phyloP scores from a whole-genome alignment of 2,888 invertebrate genomes.

The Ichneumoninae sp. region DNA sequence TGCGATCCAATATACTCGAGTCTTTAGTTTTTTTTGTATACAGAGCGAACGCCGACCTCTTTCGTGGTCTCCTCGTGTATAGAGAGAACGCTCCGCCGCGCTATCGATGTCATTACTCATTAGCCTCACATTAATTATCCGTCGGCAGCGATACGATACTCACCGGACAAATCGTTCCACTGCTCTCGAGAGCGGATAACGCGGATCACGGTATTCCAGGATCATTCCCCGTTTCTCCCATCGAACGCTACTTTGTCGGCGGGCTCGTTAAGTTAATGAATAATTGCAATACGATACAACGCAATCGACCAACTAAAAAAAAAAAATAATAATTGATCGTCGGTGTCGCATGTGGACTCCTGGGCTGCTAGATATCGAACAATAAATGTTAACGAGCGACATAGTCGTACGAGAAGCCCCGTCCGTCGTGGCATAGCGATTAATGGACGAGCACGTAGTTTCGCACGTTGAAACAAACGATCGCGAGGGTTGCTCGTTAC shows the following conservation, averaged over 20 bases:
- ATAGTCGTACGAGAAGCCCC: conserved; percentile 29
- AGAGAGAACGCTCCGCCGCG: conserved; percentile 49
- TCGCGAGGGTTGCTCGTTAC: conserved; percentile 75
- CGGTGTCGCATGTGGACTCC: conserved; percentile 14
- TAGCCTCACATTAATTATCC: conserved; percentile 76
- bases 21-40: conserved; percentile 55
- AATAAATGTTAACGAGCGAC: conserved; percentile 46
- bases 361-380: conserved; percentile 35
- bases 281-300: conserved; percentile 17
- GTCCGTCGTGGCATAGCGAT: conserved; percentile 67
- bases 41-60: conserved; percentile 14
- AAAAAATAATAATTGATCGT: background rate
- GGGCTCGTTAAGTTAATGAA: conserved; percentile 18
- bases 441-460: conserved; percentile 76
- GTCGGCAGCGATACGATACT: conserved; percentile 65
- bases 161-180: conserved; percentile 76
- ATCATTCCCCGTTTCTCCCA: conserved; percentile 8
- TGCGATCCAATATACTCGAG: conserved; percentile 70
- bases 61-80: conserved; percentile 13
- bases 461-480: conserved; percentile 78
- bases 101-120: conserved; percentile 73
- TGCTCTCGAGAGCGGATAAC: conserved; percentile 38
- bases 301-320: background rate
- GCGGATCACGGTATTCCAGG: conserved; percentile 12
- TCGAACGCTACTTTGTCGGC: conserved; percentile 46